Base-by-base conservation (phyloP, 2,113 vertebrate species). In the Pedionomus torquatus region DNA sequence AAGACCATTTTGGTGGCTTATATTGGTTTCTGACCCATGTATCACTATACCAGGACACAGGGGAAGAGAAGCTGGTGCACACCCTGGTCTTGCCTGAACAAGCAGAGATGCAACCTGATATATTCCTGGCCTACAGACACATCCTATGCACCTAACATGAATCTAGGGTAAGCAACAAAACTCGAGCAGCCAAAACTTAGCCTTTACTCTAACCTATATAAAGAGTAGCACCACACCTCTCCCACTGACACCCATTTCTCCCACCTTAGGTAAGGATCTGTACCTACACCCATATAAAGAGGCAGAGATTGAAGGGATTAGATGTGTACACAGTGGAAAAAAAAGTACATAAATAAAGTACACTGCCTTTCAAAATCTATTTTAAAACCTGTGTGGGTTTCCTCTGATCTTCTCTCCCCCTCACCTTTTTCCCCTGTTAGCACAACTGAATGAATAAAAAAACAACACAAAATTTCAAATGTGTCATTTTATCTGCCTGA, bases 331-430 rank as follows among this genome's bases (percentile, higher is more conserved):
- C 28, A 58, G 43, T 30, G 19, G 35, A 26, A 83, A 83, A 87
- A 49, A 18, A 91, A 89, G 93, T 61, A 76, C 0, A 1, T 66
- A 91, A 96, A 94, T 83, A 91, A 90, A 74, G 44, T 78, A 65
- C 26, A 25, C 6, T 71, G 31, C 39, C 70, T 72, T 96, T 91
- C 82, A 90, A 90, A 90, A 82, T 64, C 92, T 96, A 89, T 94
- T 96, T 97, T 91, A 88, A 91, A 95, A 83, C 57, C 57, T 54
- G 33, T 84, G 87, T 91, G 51, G 60, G 79, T 88, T 97, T 94
- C 70, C 79, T 96, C 69, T 95, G 86, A 92, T 97, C 95, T 89
- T 90, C 63, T 90, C 60, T 81, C 79, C 54, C 37, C 71, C 26
- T 80, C 75, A 87, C 89, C 82, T 95, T 90, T 95, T 76, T 5